Conservation (phyloP, 1,140 invertebrate genomes). For the Parasteatoda tepidariorum region DNA sequence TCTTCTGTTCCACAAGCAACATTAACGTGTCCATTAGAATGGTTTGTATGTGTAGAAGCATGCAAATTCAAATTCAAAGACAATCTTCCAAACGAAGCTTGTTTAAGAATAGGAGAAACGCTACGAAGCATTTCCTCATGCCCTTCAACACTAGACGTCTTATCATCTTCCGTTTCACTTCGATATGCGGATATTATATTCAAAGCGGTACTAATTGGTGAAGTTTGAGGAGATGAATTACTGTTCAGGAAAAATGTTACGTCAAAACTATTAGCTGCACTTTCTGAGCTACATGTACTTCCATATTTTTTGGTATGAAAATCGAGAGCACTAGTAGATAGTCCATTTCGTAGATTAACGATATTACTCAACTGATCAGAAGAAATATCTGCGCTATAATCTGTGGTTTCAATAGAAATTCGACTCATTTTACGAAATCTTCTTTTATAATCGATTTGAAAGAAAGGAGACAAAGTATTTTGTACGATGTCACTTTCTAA, state of each 20-base stretch:
- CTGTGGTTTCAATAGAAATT: constrained; percentile 54
- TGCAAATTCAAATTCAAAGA: constrained; percentile 59
- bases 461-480: constrained; percentile 60
- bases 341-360: constrained; percentile 35
- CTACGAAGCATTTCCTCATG: constrained; percentile 56
- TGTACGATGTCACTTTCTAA: constrained; percentile 59
- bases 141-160: constrained; percentile 57
- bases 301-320: constrained; percentile 60
- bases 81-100: constrained; percentile 39
- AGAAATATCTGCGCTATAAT: constrained; percentile 61
- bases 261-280: constrained; percentile 67
- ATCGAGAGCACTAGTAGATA: constrained; percentile 52
- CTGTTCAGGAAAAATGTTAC: constrained; percentile 64
- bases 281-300: constrained; percentile 67
- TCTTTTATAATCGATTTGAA: constrained; percentile 48
- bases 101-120: constrained; percentile 58
- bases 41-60: constrained; percentile 2
- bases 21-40: constrained; percentile 26
- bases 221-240: constrained; percentile 36
- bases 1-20: constrained; percentile 61
- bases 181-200: constrained; percentile 35
- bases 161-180: constrained; percentile 57
- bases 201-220: constrained; percentile 37
- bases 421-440: constrained; percentile 59
- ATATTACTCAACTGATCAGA: constrained; percentile 59